Evolutionary conservation across 2,888 invertebrate species (phyloP), one percentile per base, ranked within the genome.

Genomic region (Cataglyphis albicans): DNA sequence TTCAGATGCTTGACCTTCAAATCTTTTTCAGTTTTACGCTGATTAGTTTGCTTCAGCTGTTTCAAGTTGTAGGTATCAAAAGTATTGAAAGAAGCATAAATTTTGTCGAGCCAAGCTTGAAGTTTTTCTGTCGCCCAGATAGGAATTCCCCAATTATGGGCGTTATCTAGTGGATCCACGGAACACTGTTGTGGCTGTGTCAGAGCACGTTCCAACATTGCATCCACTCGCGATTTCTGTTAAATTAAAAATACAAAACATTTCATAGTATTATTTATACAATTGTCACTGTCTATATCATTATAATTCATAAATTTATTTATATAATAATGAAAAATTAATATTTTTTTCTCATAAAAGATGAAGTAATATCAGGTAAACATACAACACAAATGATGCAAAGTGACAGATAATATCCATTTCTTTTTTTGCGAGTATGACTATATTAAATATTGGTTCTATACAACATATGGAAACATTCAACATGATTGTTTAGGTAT

Each of bases 201-300:
- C 93, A 95, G 93, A 95, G 96, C 97, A 95, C 97, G 96, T 95
- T 97, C 96, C 94, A 97, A 96, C 97, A 97, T 97, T 95, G 97
- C 97, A 97, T 97, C 97, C 94, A 97, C 97, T 94, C 97, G 97
- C 92, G 96, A 96, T 95, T 95, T 95, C 95, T 95, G 82, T 82
- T 81, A 88, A 85, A 85, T 87, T 48, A 3, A 12, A 61, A 81
- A 21, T 29, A 76, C 25, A 44, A 65, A 81, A 52, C 1, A 38
- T 25, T 38, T 35, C 32, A n/a, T 1, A 63, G 78, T 29, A 44
- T 57, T 70, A 75, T 67, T 41, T 4, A 10, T 5, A 32, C n/a
- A 1, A 41, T 32, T 25, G 44, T 6, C 9, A 38, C 1, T 10
- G 10, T 18, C 29, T 29, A 18, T 48, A 6, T 48, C 18, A 18